Evolutionary conservation across 2,113 vertebrate genomes (phyloP).

Genomic region (Bothrops jararaca): DNA sequence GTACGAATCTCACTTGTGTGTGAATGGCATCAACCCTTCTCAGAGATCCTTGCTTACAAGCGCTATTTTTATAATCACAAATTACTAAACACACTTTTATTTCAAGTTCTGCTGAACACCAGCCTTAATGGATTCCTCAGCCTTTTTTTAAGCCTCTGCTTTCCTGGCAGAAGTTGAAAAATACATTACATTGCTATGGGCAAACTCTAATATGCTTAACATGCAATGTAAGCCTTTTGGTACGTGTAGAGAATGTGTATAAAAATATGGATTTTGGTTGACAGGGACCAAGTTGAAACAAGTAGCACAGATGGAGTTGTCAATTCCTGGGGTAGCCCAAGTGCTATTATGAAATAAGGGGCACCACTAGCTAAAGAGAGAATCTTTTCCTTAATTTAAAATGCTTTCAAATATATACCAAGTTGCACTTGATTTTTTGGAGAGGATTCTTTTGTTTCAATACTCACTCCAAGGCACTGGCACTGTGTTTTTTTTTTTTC

Average conservation of each 20-base stretch:
- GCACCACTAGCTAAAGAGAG: background rate
- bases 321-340: background rate
- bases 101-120: constrained; percentile 50
- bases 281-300: background rate
- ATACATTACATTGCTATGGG: constrained; percentile 21
- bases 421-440: background rate
- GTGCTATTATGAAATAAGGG: background rate
- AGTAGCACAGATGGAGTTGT: too few relatives aligned
- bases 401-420: background rate
- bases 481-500: background rate
- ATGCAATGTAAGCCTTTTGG: background rate
- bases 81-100: constrained; percentile 38
- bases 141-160: constrained; percentile 1
- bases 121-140: constrained; percentile 25
- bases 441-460: background rate
- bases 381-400: background rate
- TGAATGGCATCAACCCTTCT: constrained; percentile 63
- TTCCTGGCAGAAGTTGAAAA: accelerated
- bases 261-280: background rate
- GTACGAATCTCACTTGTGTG: background rate
- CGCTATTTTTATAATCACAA: constrained; percentile 71
- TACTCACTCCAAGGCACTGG: background rate
- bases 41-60: constrained; percentile 46
- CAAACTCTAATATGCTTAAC: background rate
- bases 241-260: background rate